Base-by-base conservation (phyloP, 2,797 vertebrate genomes). In the Myiothlypis coronata region DNA sequence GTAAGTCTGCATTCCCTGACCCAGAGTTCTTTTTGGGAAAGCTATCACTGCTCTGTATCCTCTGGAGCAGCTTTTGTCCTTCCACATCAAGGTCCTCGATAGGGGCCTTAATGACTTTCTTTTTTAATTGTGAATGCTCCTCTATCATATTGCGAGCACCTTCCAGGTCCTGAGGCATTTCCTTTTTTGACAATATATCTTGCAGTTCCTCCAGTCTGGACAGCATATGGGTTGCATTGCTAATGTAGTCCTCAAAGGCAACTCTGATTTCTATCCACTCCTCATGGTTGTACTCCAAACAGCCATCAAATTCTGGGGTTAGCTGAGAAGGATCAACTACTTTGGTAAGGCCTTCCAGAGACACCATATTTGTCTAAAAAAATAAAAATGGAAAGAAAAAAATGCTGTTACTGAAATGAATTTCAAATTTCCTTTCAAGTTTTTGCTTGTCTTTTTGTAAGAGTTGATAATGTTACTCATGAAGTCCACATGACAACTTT, bases 211-310 rank as follows among this genome's bases (percentile, higher is more conserved):
- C 99, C n/a, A 99, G 97, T 65, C 99, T 98, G 21, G 99, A 98
- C 44, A 99, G 96, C 98, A 99, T 99, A 96, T 99, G 99, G 41
- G 99, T 98, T 78, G 99, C 99, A 46, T 98, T 99, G 96, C 98
- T 99, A 4, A 99, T 99, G 89, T 99, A 99, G 97, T 99, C 99
- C 98, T 99, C 99, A 76, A 99, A 99, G 70, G 99, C 99, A 96
- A 99, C 98, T 43, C 99, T 98, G 96, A 99, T 99, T 97, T 99
- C 99, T 70, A 99, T 99, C 99, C 99, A 99, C 87, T 99, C 99
- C 70, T 99, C 99, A 3, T 99, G 99, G 98, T 99, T 99, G 97
- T 99, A 99, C 70, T 99, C 99, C 98, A 99, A 98, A 97, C 99
- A 99, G 97, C 99, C 99, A 53, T 99, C 99, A 35, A 99, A 99